phyloP scores from a whole-genome alignment of 2,113 vertebrate genomes.

The Montifringilla adamsi region DNA sequence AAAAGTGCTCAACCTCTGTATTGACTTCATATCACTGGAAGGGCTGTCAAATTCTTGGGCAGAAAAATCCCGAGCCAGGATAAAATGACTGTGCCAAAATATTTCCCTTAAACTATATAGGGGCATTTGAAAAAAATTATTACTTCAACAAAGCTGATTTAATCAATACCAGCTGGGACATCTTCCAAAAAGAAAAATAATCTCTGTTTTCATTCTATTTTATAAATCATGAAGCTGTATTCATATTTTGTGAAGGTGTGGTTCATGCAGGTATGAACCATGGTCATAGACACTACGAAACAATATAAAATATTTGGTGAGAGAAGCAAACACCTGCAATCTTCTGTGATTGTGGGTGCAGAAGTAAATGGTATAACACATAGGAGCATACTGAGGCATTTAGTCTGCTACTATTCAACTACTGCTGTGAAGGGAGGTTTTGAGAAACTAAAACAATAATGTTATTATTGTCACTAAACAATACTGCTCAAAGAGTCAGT shows the following conservation, averaged over 20 bases:
- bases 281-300: not conserved
- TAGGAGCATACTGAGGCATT: not conserved
- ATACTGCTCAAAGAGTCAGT: conserved; percentile 63
- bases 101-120: not conserved
- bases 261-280: not conserved
- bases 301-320: not conserved
- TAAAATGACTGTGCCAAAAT: not conserved
- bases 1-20: not conserved
- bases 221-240: not conserved
- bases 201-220: not conserved
- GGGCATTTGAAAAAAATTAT: not conserved
- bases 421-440: conserved; percentile 66
- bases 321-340: not conserved
- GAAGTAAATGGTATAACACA: conserved; percentile 14
- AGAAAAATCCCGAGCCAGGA: not conserved
- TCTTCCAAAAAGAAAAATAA: not conserved
- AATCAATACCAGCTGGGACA: not conserved
- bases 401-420: conserved; percentile 37
- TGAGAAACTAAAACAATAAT: conserved; percentile 72
- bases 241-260: not conserved
- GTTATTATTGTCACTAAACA: conserved; percentile 72
- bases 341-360: not conserved
- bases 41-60: not conserved
- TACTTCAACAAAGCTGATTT: not conserved
- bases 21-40: not conserved